Base-by-base conservation (phyloP, 1,140 invertebrate genomes). In the Uloborus diversus region DNA sequence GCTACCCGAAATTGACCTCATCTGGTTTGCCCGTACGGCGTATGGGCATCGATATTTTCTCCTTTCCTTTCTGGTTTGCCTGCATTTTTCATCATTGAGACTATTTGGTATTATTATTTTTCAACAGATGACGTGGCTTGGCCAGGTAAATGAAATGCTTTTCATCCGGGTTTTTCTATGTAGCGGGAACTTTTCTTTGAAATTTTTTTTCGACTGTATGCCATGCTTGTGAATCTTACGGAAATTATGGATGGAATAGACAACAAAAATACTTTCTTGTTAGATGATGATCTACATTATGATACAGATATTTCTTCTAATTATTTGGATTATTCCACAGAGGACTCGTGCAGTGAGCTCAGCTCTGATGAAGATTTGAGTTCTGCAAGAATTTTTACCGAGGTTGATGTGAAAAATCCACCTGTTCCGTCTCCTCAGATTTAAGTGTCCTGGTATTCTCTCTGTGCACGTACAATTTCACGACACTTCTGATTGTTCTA, bases 401-500 rank as follows among this genome's bases (percentile, higher is more conserved):
- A 51, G 49, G n/a, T 7, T 51, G 49, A 51, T 51, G 49, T 51
- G 49, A 51, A 51, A 51, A 51, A 51, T 51, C 49, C 49, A 51
- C 49, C 49, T 51, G 49, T 17, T 51, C 49, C 5, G 49, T 51
- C 13, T 51, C 49, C 37, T 51, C 49, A n/a, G 20, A n/a, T 51
- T 51, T n/a, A 51, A 51, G 17, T 51, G 13, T 51, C 4, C 49
- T 51, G 49, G 49, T 51, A 51, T 51, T 11, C 49, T 20, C 37
- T 51, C 49, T 51, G 49, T 51, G 5, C 49, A 51, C 49, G 49
- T n/a, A 51, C 49, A 51, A 51, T 51, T 51, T 51, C 13, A 51
- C n/a, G 49, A 51, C 49, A 51, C 49, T 51, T 51, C 49, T 51
- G 49, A 51, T 42, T n/a, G n/a, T n/a, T n/a, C n/a, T n/a, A n/a